These are phyloP conservation scores for Drosophila testacea DNA, from an alignment of 2,888 invertebrate species.

Conservation along the genomic window DNA sequence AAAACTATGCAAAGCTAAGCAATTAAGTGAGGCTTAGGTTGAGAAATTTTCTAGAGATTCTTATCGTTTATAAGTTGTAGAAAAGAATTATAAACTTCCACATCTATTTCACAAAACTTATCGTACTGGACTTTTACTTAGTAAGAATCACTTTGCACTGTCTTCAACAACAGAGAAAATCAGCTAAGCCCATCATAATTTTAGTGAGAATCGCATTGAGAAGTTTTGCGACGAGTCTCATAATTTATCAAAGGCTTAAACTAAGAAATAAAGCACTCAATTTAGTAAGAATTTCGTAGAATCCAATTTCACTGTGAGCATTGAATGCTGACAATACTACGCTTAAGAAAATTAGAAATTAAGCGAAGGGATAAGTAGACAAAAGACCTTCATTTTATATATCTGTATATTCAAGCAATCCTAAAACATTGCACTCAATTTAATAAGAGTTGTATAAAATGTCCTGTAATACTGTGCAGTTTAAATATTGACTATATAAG, in stretches of 20 bases:
- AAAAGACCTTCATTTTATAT: too few species aligned
- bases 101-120: too few species aligned
- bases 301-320: too few species aligned
- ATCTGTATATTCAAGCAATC: too few species aligned
- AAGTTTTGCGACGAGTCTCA: not conserved
- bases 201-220: not conserved
- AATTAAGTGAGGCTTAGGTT: slow-evolving; percentile 6
- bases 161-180: not conserved
- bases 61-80: not conserved
- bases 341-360: not conserved
- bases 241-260: too few species aligned
- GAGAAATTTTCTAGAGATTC: not conserved
- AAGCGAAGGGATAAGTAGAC: not conserved
- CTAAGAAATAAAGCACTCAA: not conserved
- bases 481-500: too few species aligned
- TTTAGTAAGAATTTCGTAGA: not conserved
- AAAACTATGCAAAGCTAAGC: slow-evolving; percentile 10
- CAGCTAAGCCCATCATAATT: not conserved
- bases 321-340: not conserved
- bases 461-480: too few species aligned
- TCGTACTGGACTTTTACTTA: not conserved
- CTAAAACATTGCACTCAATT: too few species aligned
- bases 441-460: too few species aligned
- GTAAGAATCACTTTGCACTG: not conserved
- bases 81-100: not conserved